Conservation (phyloP, 2,888 invertebrate genomes). For the Pediacus dermestoides region DNA sequence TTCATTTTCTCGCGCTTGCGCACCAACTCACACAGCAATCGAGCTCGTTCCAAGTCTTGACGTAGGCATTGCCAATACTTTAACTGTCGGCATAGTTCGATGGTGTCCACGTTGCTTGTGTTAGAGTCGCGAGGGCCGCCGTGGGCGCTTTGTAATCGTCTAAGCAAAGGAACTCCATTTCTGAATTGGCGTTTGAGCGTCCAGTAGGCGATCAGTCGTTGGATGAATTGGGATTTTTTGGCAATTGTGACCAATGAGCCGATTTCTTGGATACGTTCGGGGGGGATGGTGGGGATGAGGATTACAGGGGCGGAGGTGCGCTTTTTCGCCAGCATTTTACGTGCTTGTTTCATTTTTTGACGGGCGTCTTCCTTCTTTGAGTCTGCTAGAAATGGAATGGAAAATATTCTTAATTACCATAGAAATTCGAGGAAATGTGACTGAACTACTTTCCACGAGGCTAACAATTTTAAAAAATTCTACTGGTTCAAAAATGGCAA, state of each 20-base stretch:
- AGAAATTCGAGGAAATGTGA: too few species aligned
- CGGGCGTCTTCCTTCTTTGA: constrained; percentile 62
- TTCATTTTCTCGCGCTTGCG: constrained; percentile 95
- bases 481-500: too few species aligned
- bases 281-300: constrained; percentile 88
- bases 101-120: constrained; percentile 54
- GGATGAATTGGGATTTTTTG: constrained; percentile 81
- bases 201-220: constrained; percentile 93
- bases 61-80: constrained; percentile 93
- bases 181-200: constrained; percentile 91
- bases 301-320: constrained; percentile 88
- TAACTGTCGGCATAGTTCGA: constrained; percentile 78
- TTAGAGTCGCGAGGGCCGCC: constrained; percentile 42
- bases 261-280: constrained; percentile 83
- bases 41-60: constrained; percentile 89
- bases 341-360: constrained; percentile 82
- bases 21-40: constrained; percentile 86
- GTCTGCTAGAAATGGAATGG: too few species aligned
- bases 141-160: constrained; percentile 70
- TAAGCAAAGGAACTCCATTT: constrained; percentile 90
- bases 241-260: constrained; percentile 68
- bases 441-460: too few species aligned
- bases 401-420: too few species aligned
- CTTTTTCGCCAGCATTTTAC: constrained; percentile 83
- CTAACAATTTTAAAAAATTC: too few species aligned